Base-by-base conservation (phyloP, 2,888 invertebrate species). In the Pyrocoelia pectoralis region DNA sequence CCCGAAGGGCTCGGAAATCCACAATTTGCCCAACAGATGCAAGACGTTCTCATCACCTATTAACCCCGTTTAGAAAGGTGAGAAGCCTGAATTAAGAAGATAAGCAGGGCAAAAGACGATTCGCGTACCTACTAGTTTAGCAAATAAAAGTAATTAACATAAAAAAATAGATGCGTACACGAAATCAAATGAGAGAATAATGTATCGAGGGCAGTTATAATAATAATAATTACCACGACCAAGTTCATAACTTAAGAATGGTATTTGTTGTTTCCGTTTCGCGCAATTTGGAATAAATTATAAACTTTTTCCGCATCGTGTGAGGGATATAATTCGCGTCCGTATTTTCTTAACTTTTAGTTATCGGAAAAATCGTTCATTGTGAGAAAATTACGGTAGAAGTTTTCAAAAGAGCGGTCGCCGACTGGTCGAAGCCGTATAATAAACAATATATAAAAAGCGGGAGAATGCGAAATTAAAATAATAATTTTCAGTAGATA, bases 401-500 rank as follows among this genome's bases (percentile, higher is more conserved):
- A 33, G 10, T 33, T 33, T 33, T 8, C 33, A 2, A 3, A 33
- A n/a, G n/a, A n/a, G n/a, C n/a, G n/a, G 24, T 24, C 24, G 24
- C 24, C 24, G 24, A n/a, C 33, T n/a, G 33, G 33, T 33, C 10
- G 33, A 33, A 33, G 8, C 8, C 3, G 8, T 33, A 2, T 33
- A 33, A 33, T 33, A 33, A 33, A 33, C 9, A 33, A 33, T 33
- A 3, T 33, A 33, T 33, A 73, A 74, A 72, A 74, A 74, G 70
- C 72, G 69, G 66, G 66, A 54, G 66, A 66, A 73, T 74, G 73
- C 64, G 77, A 77, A 77, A 77, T 77, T 76, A 75, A 74, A 76
- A 77, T 77, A 75, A 77, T 79, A 77, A 78, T 77, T 78, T 75
- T 72, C 71, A 69, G 68, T 60, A 74, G 77, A 79, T 79, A 77